These are phyloP conservation scores for Hypomesus transpacificus DNA, from an alignment of 2,113 vertebrate species.

Conservation along the genomic window DNA sequence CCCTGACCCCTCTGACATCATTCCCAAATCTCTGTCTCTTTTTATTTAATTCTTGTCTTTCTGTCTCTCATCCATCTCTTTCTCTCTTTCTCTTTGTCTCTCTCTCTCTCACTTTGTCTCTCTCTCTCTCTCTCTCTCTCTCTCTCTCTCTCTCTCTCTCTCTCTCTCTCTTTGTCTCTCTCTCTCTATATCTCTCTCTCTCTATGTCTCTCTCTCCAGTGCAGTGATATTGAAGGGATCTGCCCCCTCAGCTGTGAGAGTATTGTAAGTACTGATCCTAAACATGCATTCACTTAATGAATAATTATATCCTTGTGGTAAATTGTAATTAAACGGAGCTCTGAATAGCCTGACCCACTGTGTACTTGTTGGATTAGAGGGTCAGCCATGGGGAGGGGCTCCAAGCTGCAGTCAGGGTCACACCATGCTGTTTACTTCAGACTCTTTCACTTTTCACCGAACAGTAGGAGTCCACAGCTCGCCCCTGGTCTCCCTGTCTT, in stretches of 20 bases:
- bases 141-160: not conserved
- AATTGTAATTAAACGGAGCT: not conserved
- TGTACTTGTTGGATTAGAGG: no score
- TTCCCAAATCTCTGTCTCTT: not conserved
- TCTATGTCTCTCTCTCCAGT: conserved; percentile 52
- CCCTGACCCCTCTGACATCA: no score
- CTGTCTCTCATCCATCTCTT: not conserved
- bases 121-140: not conserved
- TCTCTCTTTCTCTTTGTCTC: not conserved
- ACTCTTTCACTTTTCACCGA: no score
- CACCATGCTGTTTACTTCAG: no score
- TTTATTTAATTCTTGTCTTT: not conserved
- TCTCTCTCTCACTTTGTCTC: not conserved
- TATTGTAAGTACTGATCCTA: conserved; percentile 55
- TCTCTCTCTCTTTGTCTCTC: not conserved
- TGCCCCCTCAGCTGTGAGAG: conserved; percentile 75
- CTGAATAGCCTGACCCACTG: no score
- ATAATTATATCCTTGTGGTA: not conserved
- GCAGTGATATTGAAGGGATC: conserved; percentile 66
- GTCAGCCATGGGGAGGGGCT: no score
- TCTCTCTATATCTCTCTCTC: not conserved
- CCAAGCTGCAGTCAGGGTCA: no score
- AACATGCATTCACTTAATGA: not conserved
- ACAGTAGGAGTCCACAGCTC: no score
- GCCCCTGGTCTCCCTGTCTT: no score